Conservation (phyloP, 2,888 invertebrate species). For the Stegana nigrithorax region DNA sequence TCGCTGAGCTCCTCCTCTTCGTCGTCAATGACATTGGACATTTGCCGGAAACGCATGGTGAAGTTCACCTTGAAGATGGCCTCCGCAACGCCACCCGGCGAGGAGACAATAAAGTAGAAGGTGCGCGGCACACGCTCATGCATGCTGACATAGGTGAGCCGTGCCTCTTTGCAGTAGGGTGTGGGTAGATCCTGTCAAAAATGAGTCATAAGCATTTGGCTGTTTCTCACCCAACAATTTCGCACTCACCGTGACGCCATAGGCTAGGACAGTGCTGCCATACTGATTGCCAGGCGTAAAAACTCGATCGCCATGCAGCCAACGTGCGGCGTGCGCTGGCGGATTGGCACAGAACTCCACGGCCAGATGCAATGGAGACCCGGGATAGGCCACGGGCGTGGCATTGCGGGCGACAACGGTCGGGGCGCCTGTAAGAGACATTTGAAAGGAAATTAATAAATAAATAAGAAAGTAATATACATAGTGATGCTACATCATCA, state of each 20-base stretch:
- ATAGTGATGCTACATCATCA: too few species aligned
- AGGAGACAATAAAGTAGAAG: slow-evolving; percentile 68
- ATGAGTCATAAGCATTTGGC: neutral
- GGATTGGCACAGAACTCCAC: slow-evolving; percentile 85
- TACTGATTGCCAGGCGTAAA: slow-evolving; percentile 69
- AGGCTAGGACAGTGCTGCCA: slow-evolving; percentile 68
- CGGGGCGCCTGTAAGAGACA: slow-evolving; percentile 77
- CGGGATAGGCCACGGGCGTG: slow-evolving; percentile 77
- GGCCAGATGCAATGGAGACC: slow-evolving; percentile 76
- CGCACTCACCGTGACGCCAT: slow-evolving; percentile 66
- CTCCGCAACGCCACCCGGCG: slow-evolving; percentile 68
- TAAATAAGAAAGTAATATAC: neutral
- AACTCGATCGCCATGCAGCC: slow-evolving; percentile 69
- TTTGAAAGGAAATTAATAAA: too few species aligned
- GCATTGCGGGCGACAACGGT: slow-evolving; percentile 76
- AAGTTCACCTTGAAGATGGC: slow-evolving; percentile 68
- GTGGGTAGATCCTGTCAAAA: slow-evolving; percentile 65
- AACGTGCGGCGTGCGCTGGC: slow-evolving; percentile 69
- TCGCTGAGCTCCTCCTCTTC: slow-evolving; percentile 67
- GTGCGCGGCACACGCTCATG: slow-evolving; percentile 68
- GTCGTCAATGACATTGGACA: slow-evolving; percentile 66
- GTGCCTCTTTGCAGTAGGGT: slow-evolving; percentile 69
- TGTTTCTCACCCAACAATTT: neutral
- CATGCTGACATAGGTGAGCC: slow-evolving; percentile 69
- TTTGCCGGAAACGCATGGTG: slow-evolving; percentile 66